Evolutionary conservation across 2,113 vertebrate species (phyloP), one percentile per base, ranked within the genome.

Genomic region (Rhineura floridana): DNA sequence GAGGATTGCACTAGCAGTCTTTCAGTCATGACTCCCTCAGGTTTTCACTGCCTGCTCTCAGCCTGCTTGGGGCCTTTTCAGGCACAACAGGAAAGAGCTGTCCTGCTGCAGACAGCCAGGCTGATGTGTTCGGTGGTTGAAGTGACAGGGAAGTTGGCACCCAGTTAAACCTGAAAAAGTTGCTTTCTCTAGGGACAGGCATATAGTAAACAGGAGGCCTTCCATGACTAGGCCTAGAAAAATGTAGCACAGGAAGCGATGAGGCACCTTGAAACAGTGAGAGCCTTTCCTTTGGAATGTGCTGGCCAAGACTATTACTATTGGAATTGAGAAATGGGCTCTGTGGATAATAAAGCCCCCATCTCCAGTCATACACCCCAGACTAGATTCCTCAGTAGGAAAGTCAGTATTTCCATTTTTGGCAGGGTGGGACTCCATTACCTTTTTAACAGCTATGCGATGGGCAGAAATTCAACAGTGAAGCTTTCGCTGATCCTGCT

Each of bases 161-260:
- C 69, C 55, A 48, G 33, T 48, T 81, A 62, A 86, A 72, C 50
- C 30, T 63, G 69, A 76, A 82, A 36, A 63, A 65, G 55, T 50
- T 17, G 12, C 33, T 62, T 73, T 21, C 39, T 81, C 9, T 87
- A 44, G 46, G 36, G 85, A 80, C 19, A 81, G 59, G 55, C 52
- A 28, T 44, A 6, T 65, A 77, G 73, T 85, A 85, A 85, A 85
- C 28, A 77, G 44, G 36, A 79, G 36, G 25, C 65, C 48, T 87
- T n/a, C 70, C 21, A 75, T 88, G 87, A 88, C 13, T 15, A 88
- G 70, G 59, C 70, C 59, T 63, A 65, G 72, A 88, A 88, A 88
- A 88, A 88, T 67, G 59, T 65, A 76, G 70, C 55, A 83, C 55
- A 83, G 87, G 79, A 88, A 76, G 70, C 76, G 86, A 83, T 70